A percentile compares a stretch with the other conserved stretches of the same genome.
Evolutionary conservation across 2,113 vertebrate species (phyloP).

Genomic region (Galeopterus variegatus): DNA sequence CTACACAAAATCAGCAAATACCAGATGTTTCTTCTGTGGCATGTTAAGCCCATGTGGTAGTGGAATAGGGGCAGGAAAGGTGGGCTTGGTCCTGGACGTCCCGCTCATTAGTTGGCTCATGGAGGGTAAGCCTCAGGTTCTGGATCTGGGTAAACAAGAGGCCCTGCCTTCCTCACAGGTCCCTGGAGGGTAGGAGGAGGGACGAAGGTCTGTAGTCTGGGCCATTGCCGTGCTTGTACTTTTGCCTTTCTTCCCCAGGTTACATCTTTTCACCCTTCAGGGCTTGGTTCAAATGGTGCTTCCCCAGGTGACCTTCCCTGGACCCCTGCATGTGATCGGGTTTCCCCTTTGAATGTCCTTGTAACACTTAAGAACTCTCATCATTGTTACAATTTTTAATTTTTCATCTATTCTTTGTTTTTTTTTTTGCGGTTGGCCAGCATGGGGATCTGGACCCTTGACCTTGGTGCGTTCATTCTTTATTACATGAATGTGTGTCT

Average conservation of each 20-base stretch:
- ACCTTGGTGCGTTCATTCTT: neutral
- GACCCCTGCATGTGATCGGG: neutral
- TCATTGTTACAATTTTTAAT: neutral
- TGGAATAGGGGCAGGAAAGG: neutral
- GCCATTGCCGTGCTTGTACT: accelerated
- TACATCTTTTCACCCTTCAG: neutral
- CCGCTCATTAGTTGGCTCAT: neutral
- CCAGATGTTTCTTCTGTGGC: neutral
- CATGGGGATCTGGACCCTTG: too few species aligned
- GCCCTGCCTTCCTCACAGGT: neutral
- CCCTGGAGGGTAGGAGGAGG: too few species aligned
- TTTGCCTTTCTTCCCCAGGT: neutral
- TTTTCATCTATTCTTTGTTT: neutral
- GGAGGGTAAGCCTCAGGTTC: neutral
- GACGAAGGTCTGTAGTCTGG: neutral
- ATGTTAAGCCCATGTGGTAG: neutral
- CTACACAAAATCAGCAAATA: neutral
- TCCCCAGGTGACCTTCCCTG: neutral
- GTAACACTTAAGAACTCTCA: neutral
- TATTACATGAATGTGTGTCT: neutral
- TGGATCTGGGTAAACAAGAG: neutral
- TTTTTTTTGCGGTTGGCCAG: too few species aligned
- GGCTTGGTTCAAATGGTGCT: neutral
- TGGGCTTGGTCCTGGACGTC: neutral
- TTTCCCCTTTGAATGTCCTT: neutral